phyloP scores from a whole-genome alignment of 2,797 vertebrate species.

The Chelidonichthys spinosus region DNA sequence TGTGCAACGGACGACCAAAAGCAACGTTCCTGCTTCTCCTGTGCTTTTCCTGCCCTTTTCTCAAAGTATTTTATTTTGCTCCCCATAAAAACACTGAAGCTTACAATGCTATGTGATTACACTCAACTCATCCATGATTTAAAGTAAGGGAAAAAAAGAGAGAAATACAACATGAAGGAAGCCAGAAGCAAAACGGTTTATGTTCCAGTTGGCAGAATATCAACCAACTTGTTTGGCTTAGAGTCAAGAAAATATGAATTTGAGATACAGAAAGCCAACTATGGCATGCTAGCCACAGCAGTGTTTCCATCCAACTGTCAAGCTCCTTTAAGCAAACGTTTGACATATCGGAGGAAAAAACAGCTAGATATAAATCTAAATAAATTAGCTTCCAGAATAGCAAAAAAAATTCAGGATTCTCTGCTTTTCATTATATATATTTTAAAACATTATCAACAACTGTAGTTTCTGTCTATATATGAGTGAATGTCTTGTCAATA shows the following conservation, averaged over 20 bases:
- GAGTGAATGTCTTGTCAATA: not conserved
- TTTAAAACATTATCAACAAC: not conserved
- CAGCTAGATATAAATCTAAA: not conserved
- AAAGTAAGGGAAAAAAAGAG: conserved; percentile 3
- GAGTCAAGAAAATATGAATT: conserved; percentile 30
- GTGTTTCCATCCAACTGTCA: conserved; percentile 21
- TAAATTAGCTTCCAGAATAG: conserved; percentile 1
- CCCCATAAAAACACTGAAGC: conserved; percentile 3
- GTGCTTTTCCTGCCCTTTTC: not conserved
- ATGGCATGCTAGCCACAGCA: conserved; percentile 9
- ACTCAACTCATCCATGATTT: not conserved
- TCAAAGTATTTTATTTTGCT: conserved; percentile 6
- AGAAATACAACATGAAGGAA: not conserved
- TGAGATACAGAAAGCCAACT: conserved; percentile 11
- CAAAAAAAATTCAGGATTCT: not conserved
- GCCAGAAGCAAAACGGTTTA: conserved; percentile 25
- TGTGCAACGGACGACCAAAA: conserved; percentile 17
- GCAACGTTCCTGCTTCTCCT: not conserved
- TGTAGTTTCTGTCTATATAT: not conserved
- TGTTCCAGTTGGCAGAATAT: conserved; percentile 48
- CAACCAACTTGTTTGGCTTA: conserved; percentile 39
- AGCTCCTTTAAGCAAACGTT: conserved; percentile 14
- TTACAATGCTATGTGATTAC: not conserved
- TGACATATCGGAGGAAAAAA: conserved; percentile 7
- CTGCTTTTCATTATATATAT: not conserved